Evolutionary conservation across 2,888 invertebrate species (phyloP).

Genomic region (Nineta flava): DNA sequence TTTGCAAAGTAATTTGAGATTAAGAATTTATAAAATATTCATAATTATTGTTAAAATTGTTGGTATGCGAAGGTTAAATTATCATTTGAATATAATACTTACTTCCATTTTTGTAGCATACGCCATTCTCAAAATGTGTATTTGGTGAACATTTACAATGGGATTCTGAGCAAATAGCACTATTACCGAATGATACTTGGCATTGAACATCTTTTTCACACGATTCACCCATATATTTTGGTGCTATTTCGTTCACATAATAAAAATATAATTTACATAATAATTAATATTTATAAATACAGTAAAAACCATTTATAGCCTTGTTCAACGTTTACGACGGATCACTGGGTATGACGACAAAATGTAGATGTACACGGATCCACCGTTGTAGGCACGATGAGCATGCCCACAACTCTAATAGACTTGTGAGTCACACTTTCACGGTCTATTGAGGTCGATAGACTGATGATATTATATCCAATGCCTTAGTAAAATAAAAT

Average conservation of each 20-base stretch:
- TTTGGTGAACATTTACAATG: constrained; percentile 19
- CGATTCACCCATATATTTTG: constrained; percentile 16
- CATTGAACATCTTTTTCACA: constrained; percentile 24
- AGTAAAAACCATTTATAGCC: background rate
- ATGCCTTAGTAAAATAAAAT: too few relatives aligned
- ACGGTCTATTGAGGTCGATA: too few relatives aligned
- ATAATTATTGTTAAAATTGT: background rate
- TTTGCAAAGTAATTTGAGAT: too few relatives aligned
- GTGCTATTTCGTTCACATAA: constrained; percentile 15
- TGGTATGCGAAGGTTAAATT: background rate
- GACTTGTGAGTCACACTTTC: too few relatives aligned
- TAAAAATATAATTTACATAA: background rate
- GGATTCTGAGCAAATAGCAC: constrained; percentile 16
- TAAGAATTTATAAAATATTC: too few relatives aligned
- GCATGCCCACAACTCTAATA: too few relatives aligned
- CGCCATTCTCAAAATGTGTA: constrained; percentile 19
- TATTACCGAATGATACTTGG: constrained; percentile 16
- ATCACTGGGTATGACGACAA: too few relatives aligned
- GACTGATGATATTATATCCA: too few relatives aligned
- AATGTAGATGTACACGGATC: too few relatives aligned
- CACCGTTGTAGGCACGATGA: too few relatives aligned
- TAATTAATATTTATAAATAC: background rate
- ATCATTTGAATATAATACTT: constrained; percentile 12
- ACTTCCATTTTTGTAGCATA: constrained; percentile 21
- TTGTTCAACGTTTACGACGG: too few relatives aligned